Evolutionary conservation across 2,888 invertebrate genomes (phyloP).

Genomic region (Theristus sp.): DNA sequence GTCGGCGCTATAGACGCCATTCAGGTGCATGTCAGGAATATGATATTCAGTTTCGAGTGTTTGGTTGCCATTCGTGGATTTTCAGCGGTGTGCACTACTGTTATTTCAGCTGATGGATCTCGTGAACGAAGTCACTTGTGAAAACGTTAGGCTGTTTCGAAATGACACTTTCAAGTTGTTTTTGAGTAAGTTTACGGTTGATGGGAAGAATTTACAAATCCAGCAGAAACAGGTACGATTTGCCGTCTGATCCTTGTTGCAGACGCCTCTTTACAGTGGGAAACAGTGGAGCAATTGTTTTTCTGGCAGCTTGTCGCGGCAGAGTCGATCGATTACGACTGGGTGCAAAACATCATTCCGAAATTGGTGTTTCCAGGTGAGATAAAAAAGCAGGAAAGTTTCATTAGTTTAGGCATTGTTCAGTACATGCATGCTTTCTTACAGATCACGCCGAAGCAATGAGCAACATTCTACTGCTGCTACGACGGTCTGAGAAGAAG

Average conservation of each 20-base stretch:
- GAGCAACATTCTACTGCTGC: conserved; percentile 63
- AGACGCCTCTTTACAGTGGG: conserved; percentile 52
- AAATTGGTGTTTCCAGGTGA: conserved; percentile 39
- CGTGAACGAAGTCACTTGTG: conserved; percentile 71
- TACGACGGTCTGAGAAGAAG: conserved; percentile 48
- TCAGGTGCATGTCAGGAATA: no score
- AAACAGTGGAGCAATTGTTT: conserved; percentile 88
- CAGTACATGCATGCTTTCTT: conserved; percentile 42
- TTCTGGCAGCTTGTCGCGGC: conserved; percentile 86
- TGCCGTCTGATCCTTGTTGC: not conserved
- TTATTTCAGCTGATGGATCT: conserved; percentile 56
- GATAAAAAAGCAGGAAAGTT: conserved; percentile 2
- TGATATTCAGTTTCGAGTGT: no score
- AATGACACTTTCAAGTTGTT: conserved; percentile 30
- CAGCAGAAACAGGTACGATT: no score
- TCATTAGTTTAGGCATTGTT: not conserved
- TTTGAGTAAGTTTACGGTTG: not conserved
- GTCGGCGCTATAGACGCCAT: conserved; percentile 70
- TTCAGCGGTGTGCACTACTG: not conserved
- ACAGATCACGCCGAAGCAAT: conserved; percentile 75
- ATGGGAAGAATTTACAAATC: no score
- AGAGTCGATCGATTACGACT: conserved; percentile 78
- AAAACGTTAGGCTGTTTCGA: conserved; percentile 42
- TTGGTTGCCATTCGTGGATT: no score
- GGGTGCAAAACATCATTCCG: conserved; percentile 57